Evolutionary conservation across 2,797 vertebrate genomes (phyloP), one percentile per base, ranked within the genome.

Genomic region (Rhinogobio ventralis): DNA sequence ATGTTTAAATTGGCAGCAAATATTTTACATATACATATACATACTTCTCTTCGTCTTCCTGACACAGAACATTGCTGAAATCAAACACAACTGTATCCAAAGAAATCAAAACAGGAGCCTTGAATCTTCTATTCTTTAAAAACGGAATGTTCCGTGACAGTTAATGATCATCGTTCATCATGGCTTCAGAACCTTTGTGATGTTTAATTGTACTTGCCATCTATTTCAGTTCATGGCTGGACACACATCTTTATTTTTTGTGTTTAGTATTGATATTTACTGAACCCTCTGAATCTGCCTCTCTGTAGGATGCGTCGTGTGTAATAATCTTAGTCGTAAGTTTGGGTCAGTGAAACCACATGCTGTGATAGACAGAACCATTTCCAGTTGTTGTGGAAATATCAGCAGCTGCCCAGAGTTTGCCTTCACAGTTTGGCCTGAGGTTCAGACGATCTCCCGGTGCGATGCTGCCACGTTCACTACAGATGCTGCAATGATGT

Each of bases 311-410:
- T 83, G 17, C 20, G 11, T 30, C 20, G 49, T 46, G 20, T 74
- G 20, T 14, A 15, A 57, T 55, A 45, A 7, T 45, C 55, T 23
- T 30, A 60, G 49, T 69, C 33, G 20, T 73, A 55, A 57, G 42
- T 57, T 60, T 66, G 46, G 8, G 28, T 74, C 62, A n/a, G 53
- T 62, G 51, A 67, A 77, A 71, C 66, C 25, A 36, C 75, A 64
- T 75, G 62, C 25, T 71, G 67, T 39, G 62, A 3, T 30, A 17
- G 23, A 77, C 14, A 20, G 19, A 39, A 9, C 23, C 39, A 20
- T 67, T 28, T 62, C 67, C 33, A 75, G 20, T n/a, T 19, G 25
- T 83, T 53, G 85, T 83, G 81, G 46, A 84, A 77, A 60, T 30
- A 83, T 81, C 72, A 73, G 39, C 23, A 73, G 72, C 33, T 81